Evolutionary conservation across 1,140 invertebrate genomes (phyloP).

Genomic region (Magallana angulata): DNA sequence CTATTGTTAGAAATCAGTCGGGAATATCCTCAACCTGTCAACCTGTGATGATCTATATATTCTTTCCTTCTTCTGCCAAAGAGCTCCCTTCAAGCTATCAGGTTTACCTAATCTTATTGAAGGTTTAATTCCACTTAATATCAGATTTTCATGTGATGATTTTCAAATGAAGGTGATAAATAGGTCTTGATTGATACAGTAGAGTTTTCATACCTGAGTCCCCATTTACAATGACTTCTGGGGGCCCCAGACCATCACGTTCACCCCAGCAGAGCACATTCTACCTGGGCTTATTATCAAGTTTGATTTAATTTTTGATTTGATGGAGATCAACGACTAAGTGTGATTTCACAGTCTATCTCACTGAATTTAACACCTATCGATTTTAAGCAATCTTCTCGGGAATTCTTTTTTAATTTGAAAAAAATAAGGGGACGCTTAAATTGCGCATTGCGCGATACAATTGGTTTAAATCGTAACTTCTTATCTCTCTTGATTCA

Average conservation of each 20-base stretch:
- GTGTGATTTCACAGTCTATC: slow-evolving; percentile 26
- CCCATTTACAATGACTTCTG: slow-evolving; percentile 7
- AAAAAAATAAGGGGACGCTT: neutral
- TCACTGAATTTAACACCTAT: slow-evolving; percentile 25
- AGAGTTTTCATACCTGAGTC: slow-evolving; percentile 23
- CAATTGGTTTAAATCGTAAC: neutral
- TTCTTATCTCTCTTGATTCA: slow-evolving; percentile 24
- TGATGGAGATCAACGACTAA: slow-evolving; percentile 19
- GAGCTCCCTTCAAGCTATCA: slow-evolving; percentile 2
- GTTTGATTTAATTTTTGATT: slow-evolving; percentile 17
- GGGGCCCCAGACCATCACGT: neutral
- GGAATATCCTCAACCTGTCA: neutral
- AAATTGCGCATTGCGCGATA: neutral
- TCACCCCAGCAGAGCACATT: neutral
- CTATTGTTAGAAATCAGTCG: neutral
- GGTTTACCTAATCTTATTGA: slow-evolving; percentile 31
- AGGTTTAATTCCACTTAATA: slow-evolving; percentile 33
- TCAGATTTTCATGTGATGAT: slow-evolving; percentile 35
- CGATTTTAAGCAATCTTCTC: slow-evolving; percentile 7
- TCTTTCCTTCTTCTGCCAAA: slow-evolving; percentile 2
- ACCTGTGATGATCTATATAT: neutral
- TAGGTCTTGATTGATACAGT: slow-evolving; percentile 21
- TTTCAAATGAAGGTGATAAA: slow-evolving; percentile 36
- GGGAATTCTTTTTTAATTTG: neutral
- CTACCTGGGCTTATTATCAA: slow-evolving; percentile 8